Base-by-base conservation (phyloP, 2,797 vertebrate genomes). In the Peromyscus melanophrys region DNA sequence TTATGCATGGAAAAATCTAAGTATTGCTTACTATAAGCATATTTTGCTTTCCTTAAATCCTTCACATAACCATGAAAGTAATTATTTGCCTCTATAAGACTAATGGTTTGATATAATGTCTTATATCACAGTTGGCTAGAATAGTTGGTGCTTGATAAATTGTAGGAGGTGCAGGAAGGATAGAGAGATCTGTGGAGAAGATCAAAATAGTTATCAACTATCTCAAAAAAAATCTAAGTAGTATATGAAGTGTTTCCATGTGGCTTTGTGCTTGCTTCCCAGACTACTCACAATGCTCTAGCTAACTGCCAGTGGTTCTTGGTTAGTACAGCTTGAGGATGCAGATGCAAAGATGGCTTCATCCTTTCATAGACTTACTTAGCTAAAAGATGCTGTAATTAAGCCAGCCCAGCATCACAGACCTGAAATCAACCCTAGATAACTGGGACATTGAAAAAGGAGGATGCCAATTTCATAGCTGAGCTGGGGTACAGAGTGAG, bases 31-130 rank as follows among this genome's bases (percentile, higher is more conserved):
- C 1, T 8, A 0, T 31, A 40, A 6, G 17, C 40, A 8, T n/a
- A n/a, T 12, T 17, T 89, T 89, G 29, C 40, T 49, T 96, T 89
- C 90, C 46, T 69, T 89, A 37, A 73, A 61, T 90, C 19, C 23
- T 86, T n/a, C 59, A 85, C 23, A 9, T 76, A 52, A 46, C 92
- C 52, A 55, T 31, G 37, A 59, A 89, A 85, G 19, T 49, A 80
- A 31, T 13, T 43, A 61, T 57, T 89, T 77, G 14, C 6, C 16
- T 75, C 71, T 55, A 9, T 61, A 34, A 90, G n/a, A 80, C 31
- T 43, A 52, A 6, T 17, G 3, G 13, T n/a, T 83, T 65, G 65
- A 82, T 92, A 69, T 25, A 78, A n/a, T 52, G 25, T 10, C n/a
- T 4, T 83, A 5, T 89, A 29, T 61, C 43, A 14, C 59, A 82